Percentiles rank a stretch among this genome's conserved stretches.
Evolutionary conservation across 2,888 invertebrate genomes (phyloP).

Genomic region (Hipparchia sbordonii): DNA sequence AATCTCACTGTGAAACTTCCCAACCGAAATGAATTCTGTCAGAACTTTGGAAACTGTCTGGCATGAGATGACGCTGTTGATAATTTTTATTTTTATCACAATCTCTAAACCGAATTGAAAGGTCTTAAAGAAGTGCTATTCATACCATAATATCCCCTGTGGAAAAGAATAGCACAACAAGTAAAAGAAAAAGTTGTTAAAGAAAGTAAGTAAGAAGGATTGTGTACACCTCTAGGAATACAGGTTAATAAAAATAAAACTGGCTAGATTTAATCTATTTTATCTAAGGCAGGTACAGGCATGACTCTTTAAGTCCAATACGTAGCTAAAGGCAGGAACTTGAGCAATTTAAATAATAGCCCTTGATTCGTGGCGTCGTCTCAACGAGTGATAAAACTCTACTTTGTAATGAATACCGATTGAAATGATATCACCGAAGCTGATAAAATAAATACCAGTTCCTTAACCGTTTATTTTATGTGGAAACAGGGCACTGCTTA

Average conservation of each 20-base stretch:
- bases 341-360: slow-evolving; percentile 67
- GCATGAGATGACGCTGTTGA: too few species aligned
- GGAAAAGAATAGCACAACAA: neutral
- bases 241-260: slow-evolving; percentile 1
- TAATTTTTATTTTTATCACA: too few species aligned
- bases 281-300: slow-evolving; percentile 35
- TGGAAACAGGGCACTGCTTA: neutral
- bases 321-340: slow-evolving; percentile 58
- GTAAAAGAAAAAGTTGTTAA: neutral
- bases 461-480: slow-evolving; percentile 44
- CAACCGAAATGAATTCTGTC: too few species aligned
- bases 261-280: neutral
- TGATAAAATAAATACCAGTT: slow-evolving; percentile 49
- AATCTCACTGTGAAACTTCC: too few species aligned
- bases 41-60: too few species aligned
- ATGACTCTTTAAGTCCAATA: slow-evolving; percentile 57
- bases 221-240: neutral
- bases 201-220: neutral
- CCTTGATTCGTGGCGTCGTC: slow-evolving; percentile 60
- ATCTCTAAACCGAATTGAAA: neutral
- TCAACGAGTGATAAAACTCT: slow-evolving; percentile 46
- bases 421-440: slow-evolving; percentile 48
- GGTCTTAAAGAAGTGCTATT: neutral
- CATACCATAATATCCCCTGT: neutral
- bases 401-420: slow-evolving; percentile 62